Conservation (phyloP, 2,113 vertebrate species). For the Trochalopteron elliotii region DNA sequence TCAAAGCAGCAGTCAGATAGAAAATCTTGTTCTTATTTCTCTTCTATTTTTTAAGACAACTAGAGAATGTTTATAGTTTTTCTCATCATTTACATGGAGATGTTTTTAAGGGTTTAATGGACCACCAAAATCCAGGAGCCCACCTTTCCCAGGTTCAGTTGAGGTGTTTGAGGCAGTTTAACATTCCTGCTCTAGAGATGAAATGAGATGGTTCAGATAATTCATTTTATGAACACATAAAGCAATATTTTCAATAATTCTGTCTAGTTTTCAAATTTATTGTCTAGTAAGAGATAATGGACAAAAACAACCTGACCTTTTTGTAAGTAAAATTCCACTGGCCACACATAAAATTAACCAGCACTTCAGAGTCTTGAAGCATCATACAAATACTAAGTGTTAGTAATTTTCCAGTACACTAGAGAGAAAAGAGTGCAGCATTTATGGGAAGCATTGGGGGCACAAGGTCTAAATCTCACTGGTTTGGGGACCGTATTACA, state of each 20-base stretch:
- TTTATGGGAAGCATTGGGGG: not conserved
- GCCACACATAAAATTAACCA: not conserved
- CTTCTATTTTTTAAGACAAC: not conserved
- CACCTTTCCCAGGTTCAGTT: not conserved
- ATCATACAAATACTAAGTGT: not conserved
- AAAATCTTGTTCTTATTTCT: not conserved
- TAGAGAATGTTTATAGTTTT: not conserved
- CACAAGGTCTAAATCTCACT: not conserved
- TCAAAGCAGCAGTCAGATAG: not conserved
- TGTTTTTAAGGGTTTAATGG: not conserved
- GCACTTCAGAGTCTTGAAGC: not conserved
- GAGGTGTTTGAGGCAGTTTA: not conserved
- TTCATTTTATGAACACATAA: not conserved
- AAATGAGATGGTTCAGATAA: not conserved
- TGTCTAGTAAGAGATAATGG: not conserved
- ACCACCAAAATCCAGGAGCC: not conserved
- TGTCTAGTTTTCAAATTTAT: not conserved
- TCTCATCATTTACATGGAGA: not conserved
- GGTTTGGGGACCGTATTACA: not conserved
- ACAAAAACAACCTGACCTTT: not conserved
- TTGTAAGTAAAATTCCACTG: not conserved
- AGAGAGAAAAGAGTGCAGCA: not conserved
- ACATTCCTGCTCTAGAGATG: not conserved
- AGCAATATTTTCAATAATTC: slow-evolving; percentile 15
- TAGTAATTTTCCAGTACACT: not conserved